These are phyloP conservation scores for Megalopta genalis DNA, from an alignment of 1,140 invertebrate species.

Conservation along the genomic window DNA sequence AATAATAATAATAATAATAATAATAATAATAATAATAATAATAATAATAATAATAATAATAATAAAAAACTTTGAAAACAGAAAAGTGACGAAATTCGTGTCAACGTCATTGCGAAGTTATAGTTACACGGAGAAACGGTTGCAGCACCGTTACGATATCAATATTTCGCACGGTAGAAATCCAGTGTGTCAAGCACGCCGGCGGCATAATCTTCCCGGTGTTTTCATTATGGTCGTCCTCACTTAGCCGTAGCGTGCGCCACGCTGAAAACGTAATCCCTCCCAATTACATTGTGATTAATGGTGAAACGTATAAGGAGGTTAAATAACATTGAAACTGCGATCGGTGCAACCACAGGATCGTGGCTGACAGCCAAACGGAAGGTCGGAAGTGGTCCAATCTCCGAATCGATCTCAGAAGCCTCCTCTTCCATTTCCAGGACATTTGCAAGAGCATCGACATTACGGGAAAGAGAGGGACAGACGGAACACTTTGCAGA, in stretches of 20 bases:
- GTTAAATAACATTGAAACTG: slow-evolving; percentile 48
- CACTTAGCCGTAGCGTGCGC: not conserved
- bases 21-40: too few species aligned
- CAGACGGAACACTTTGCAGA: slow-evolving; percentile 39
- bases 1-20: too few species aligned
- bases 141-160: too few species aligned
- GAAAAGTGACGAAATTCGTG: too few species aligned
- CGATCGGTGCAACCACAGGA: slow-evolving; percentile 50
- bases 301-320: slow-evolving; percentile 36
- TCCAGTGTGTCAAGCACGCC: too few species aligned
- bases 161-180: too few species aligned
- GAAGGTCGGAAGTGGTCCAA: slow-evolving; percentile 62
- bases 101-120: too few species aligned
- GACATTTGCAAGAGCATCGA: slow-evolving; percentile 58
- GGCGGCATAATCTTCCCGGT: not conserved
- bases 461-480: slow-evolving; percentile 25
- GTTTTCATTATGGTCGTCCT: not conserved
- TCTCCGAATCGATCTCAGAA: slow-evolving; percentile 66
- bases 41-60: too few species aligned
- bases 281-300: slow-evolving; percentile 25
- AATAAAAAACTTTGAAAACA: too few species aligned
- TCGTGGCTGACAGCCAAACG: slow-evolving; percentile 61
- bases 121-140: too few species aligned
- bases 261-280: not conserved
- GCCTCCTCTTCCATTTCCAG: slow-evolving; percentile 67